phyloP scores from a whole-genome alignment of 2,888 invertebrate genomes.

The Ochropleura leucogaster region DNA sequence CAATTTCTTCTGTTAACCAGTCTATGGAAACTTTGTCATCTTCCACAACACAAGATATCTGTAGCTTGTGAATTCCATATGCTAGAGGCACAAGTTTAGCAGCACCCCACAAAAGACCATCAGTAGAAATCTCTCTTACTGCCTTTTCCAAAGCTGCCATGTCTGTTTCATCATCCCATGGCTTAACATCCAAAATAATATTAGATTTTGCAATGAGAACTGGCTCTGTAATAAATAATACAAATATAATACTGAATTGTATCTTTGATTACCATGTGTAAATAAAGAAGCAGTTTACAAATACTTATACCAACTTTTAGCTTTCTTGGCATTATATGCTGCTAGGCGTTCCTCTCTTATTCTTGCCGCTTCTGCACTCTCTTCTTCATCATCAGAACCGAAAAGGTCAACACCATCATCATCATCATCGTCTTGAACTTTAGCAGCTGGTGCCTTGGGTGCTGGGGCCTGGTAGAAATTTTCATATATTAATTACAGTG shows the following conservation, averaged over 20 bases:
- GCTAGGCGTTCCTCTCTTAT: slow-evolving; percentile 95
- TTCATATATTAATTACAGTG: background rate
- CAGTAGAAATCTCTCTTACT: slow-evolving; percentile 94
- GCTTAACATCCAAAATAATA: slow-evolving; percentile 98
- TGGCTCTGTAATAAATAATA: slow-evolving; percentile 91
- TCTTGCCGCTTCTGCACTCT: slow-evolving; percentile 94
- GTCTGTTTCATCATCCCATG: slow-evolving; percentile 98
- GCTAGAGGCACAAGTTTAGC: slow-evolving; percentile 97
- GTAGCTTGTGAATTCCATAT: slow-evolving; percentile 97
- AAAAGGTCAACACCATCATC: slow-evolving; percentile 96
- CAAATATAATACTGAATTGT: background rate
- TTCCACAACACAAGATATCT: slow-evolving; percentile 97
- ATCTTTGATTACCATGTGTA: background rate
- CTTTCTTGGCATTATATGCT: slow-evolving; percentile 97
- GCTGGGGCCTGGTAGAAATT: slow-evolving; percentile 62
- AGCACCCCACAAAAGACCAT: slow-evolving; percentile 98
- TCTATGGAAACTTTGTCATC: slow-evolving; percentile 98
- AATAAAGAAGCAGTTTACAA: background rate
- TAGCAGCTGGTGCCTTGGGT: slow-evolving; percentile 61
- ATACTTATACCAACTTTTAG: slow-evolving; percentile 92
- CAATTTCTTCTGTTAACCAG: slow-evolving; percentile 96
- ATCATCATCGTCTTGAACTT: slow-evolving; percentile 88
- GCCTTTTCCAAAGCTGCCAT: slow-evolving; percentile 95
- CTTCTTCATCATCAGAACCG: slow-evolving; percentile 95
- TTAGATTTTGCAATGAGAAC: slow-evolving; percentile 98